Percentiles rank a stretch among this genome's conserved stretches.
Evolutionary conservation across 2,113 vertebrate species (phyloP).

Genomic region (Camelus dromedarius): DNA sequence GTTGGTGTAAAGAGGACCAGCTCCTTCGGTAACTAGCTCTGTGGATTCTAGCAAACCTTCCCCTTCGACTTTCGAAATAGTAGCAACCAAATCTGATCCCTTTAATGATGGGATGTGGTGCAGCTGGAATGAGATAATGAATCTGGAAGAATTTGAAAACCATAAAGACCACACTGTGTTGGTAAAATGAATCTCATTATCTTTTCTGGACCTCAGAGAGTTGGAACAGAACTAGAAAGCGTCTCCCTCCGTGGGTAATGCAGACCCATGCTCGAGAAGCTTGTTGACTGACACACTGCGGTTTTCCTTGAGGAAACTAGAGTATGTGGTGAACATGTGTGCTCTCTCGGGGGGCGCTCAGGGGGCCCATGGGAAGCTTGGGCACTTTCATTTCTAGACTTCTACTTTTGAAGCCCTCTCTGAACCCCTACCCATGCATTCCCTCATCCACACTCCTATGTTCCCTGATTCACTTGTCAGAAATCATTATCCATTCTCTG

Average conservation of each 20-base stretch:
- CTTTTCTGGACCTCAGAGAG: neutral
- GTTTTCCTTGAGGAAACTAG: neutral
- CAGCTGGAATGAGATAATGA: neutral
- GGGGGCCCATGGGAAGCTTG: neutral
- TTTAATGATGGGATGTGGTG: neutral
- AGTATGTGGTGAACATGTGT: neutral
- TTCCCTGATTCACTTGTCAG: neutral
- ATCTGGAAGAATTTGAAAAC: conserved; percentile 20
- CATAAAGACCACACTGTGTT: neutral
- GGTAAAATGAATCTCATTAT: neutral
- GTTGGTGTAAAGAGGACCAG: neutral
- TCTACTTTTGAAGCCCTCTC: neutral
- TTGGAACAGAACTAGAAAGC: neutral
- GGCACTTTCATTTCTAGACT: neutral
- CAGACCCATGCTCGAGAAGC: neutral
- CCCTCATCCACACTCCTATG: neutral
- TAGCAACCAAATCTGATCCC: neutral
- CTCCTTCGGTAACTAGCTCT: neutral
- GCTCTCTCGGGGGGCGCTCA: neutral
- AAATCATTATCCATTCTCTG: neutral
- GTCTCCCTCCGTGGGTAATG: neutral
- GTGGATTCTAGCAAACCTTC: neutral
- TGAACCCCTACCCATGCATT: neutral
- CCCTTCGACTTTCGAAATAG: neutral
- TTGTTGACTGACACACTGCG: neutral